Evolutionary conservation across 2,113 vertebrate species (phyloP).

Genomic region (Apistogramma diplotaenia): DNA sequence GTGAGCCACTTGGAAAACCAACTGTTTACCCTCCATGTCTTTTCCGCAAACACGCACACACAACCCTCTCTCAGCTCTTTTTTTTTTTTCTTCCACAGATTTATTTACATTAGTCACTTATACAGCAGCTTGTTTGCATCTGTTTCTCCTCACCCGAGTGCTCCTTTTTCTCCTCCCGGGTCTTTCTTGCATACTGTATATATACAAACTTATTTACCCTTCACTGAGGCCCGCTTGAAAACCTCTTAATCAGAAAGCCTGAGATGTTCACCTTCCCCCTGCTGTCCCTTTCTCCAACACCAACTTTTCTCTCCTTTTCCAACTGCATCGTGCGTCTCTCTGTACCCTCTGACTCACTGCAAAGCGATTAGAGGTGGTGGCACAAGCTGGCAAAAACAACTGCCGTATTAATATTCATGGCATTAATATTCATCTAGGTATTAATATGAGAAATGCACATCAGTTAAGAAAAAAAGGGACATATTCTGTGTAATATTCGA

Average conservation of each 20-base stretch:
- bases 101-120: constrained; percentile 48
- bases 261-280: background rate
- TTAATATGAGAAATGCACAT: constrained; percentile 41
- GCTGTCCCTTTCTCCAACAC: background rate
- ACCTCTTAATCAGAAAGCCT: constrained; percentile 64
- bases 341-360: constrained; percentile 48
- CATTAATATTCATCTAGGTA: constrained; percentile 64
- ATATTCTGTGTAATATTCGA: no score
- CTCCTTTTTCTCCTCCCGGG: background rate
- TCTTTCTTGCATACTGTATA: background rate
- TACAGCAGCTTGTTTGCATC: constrained; percentile 58
- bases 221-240: constrained; percentile 57
- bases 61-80: background rate
- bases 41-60: background rate
- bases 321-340: constrained; percentile 14
- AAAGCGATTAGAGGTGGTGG: constrained; percentile 52
- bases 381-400: constrained; percentile 47
- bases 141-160: constrained; percentile 15
- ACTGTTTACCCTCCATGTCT: constrained; percentile 31
- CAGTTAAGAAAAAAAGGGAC: constrained; percentile 1
- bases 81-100: constrained; percentile 19
- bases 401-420: constrained; percentile 39
- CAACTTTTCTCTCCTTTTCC: constrained; percentile 1
- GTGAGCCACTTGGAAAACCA: constrained; percentile 35
- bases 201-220: constrained; percentile 44